phyloP scores from a whole-genome alignment of 2,113 vertebrate genomes.

The Triplophysa siluroides region DNA sequence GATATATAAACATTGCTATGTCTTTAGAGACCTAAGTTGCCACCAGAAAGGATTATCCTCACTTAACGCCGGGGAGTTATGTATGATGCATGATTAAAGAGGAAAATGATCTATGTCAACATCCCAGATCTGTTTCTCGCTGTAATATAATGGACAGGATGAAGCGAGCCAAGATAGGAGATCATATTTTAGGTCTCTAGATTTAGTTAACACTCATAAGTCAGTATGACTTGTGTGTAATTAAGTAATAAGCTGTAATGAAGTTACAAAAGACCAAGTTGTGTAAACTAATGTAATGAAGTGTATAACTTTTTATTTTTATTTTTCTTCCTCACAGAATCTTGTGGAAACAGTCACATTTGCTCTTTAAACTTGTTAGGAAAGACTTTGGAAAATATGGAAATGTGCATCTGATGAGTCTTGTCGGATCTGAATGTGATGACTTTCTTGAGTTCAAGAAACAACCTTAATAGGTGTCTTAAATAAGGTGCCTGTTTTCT shows the following conservation, averaged over 20 bases:
- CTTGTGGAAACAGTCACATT: constrained; percentile 63
- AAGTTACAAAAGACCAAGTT: background rate
- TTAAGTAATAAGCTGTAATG: background rate
- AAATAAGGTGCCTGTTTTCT: background rate
- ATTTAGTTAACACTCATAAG: background rate
- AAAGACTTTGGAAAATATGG: constrained; percentile 67
- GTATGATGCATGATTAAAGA: background rate
- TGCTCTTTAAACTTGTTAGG: constrained; percentile 61
- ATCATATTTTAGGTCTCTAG: constrained; percentile 1
- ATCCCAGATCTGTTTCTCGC: too few relatives aligned
- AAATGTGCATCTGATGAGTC: constrained; percentile 59
- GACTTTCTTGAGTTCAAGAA: constrained; percentile 59
- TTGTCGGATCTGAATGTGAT: constrained; percentile 57
- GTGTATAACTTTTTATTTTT: background rate
- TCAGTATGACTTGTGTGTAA: background rate
- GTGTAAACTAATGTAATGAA: background rate
- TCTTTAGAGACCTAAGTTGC: constrained; percentile 10
- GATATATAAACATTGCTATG: constrained; percentile 3
- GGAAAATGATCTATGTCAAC: background rate
- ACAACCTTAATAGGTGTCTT: constrained; percentile 58
- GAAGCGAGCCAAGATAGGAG: background rate
- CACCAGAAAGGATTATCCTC: background rate
- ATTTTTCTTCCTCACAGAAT: constrained; percentile 13
- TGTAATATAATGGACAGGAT: background rate
- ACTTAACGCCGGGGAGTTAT: too few relatives aligned